Evolutionary conservation across 2,888 invertebrate genomes (phyloP).

Genomic region (Tetrapedia diversipes): DNA sequence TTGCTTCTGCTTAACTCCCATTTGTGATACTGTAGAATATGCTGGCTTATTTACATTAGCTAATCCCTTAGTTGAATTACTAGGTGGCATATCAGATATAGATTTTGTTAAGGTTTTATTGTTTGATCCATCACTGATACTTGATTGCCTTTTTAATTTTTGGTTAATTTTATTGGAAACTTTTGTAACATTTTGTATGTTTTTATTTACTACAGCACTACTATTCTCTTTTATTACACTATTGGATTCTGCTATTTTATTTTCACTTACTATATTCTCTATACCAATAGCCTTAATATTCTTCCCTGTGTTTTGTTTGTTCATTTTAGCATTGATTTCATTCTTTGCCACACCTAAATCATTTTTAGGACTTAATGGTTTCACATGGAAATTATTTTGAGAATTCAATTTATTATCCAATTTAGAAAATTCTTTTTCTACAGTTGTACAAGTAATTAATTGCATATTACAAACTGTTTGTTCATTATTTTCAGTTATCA

Average conservation of each 20-base stretch:
- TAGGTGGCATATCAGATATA: conserved; percentile 45
- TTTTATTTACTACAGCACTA: conserved; percentile 24
- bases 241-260: conserved; percentile 34
- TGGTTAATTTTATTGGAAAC: conserved; percentile 52
- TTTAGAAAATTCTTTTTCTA: conserved; percentile 49
- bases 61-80: conserved; percentile 46
- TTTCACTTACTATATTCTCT: conserved; percentile 44
- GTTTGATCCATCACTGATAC: conserved; percentile 41
- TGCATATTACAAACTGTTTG: conserved; percentile 40
- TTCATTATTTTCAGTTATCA: conserved; percentile 59
- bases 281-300: conserved; percentile 32
- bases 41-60: conserved; percentile 76
- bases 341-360: conserved; percentile 73
- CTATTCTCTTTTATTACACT: conserved; percentile 46
- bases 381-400: conserved; percentile 45
- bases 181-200: conserved; percentile 45
- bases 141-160: conserved; percentile 48
- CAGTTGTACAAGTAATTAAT: conserved; percentile 20
- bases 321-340: conserved; percentile 72
- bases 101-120: conserved; percentile 58
- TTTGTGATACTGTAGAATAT: conserved; percentile 83
- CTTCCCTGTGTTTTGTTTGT: conserved; percentile 57
- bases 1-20: conserved; percentile 58
- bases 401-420: conserved; percentile 43
- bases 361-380: conserved; percentile 56